Conservation (phyloP, 2,113 vertebrate genomes). For the Otis tarda region DNA sequence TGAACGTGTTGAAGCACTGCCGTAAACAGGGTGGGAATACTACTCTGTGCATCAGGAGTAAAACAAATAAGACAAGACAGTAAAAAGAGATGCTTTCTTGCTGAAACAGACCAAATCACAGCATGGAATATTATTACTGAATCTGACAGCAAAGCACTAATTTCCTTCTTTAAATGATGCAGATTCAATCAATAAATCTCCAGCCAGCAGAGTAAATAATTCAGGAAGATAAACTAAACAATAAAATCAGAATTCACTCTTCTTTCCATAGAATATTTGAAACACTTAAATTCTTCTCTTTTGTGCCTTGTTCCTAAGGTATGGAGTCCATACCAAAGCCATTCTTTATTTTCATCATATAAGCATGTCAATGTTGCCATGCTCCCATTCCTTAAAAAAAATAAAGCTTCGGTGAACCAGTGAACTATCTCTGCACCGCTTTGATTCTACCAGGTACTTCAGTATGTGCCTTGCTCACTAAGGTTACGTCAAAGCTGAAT, state of each 20-base stretch:
- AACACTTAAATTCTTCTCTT: neutral
- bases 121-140: conserved; percentile 9
- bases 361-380: neutral
- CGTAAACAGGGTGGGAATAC: neutral
- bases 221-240: neutral
- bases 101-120: conserved; percentile 53
- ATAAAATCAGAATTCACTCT: neutral
- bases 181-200: conserved; percentile 32
- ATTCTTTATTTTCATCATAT: neutral
- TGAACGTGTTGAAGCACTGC: neutral
- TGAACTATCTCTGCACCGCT: neutral
- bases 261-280: neutral
- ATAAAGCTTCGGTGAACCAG: neutral
- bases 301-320: neutral
- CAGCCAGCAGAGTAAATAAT: neutral
- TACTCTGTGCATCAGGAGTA: neutral
- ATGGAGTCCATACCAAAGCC: neutral
- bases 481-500: neutral
- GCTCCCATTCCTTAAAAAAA: neutral
- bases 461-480: neutral
- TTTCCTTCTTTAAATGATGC: conserved; percentile 42
- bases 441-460: neutral
- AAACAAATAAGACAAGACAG: neutral
- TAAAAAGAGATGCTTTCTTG: neutral
- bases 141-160: conserved; percentile 33